Evolutionary conservation across 1,140 invertebrate species (phyloP), one percentile per base, ranked within the genome.

Genomic region (Bradysia coprophila): DNA sequence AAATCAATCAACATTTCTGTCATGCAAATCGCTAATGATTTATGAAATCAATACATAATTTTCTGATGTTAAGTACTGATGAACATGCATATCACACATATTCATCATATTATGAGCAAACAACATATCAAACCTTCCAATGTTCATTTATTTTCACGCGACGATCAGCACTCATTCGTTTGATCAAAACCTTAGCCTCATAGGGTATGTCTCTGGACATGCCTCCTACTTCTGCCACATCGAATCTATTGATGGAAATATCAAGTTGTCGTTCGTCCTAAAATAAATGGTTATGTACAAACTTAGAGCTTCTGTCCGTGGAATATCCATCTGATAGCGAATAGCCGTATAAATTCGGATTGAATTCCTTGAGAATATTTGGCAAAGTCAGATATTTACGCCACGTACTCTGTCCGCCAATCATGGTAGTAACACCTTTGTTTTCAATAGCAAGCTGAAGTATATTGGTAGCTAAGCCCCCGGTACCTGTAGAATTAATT

Each of bases 301-400:
- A 41, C 40, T 23, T 41, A 16, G 40, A 18, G 9, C 19, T 42
- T 44, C 28, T 38, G 21, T 65, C 52, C 31, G 59, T 59, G 2
- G 62, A 57, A 1, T 65, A 49, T 0, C 67, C 63, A 50, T 72
- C 66, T 15, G 51, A 51, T 0, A 62, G 36, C 0, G 75, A 63
- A 41, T 69, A 77, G 8, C 76, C 76, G 33, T 71, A 56, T 4
- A 79, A 51, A 28, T 73, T 66, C 0, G 73, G 73, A 56, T 78
- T 78, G 46, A 68, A 78, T 16, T 34, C 32, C 32, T 34, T 66
- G n/a, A 73, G 44, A 32, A 73, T 67, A 48, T 72, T 72, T 15
- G 71, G 70, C 28, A 74, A 18, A n/a, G n/a, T n/a, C n/a, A n/a
- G n/a, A n/a, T n/a, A n/a, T n/a, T n/a, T n/a, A n/a, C n/a, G n/a